phyloP scores from a whole-genome alignment of 2,888 invertebrate species.

The Noctua janthe region DNA sequence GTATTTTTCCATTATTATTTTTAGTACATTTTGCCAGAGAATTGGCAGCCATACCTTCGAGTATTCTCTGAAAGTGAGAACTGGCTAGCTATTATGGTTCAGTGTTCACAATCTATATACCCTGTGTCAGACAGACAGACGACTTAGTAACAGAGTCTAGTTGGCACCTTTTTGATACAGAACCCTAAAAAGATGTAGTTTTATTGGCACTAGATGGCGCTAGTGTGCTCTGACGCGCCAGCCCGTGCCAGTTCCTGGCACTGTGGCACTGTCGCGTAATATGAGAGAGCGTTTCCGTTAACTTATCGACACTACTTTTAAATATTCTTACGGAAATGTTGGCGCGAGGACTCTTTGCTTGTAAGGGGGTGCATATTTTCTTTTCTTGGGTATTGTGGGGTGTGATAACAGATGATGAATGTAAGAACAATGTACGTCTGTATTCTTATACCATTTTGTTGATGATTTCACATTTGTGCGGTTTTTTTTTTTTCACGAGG shows the following conservation, averaged over 20 bases:
- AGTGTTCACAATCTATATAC: not conserved
- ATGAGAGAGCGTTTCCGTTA: conserved; percentile 35
- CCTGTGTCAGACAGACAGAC: not conserved
- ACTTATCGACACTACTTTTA: conserved; percentile 42
- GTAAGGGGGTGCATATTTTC: conserved; percentile 3
- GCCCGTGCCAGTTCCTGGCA: conserved; percentile 35
- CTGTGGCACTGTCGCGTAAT: conserved; percentile 40
- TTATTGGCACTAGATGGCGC: conserved; percentile 52
- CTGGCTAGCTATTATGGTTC: no score
- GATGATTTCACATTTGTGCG: not conserved
- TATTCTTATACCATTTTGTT: not conserved
- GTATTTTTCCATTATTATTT: no score
- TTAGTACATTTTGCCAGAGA: no score
- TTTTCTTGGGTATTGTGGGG: not conserved
- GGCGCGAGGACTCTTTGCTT: not conserved
- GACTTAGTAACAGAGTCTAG: not conserved
- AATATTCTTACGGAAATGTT: conserved; percentile 30
- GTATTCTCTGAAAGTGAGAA: not conserved
- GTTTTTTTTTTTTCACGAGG: not conserved
- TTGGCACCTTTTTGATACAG: not conserved
- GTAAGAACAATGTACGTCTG: not conserved
- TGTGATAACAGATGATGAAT: conserved; percentile 3
- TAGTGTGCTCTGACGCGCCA: conserved; percentile 41
- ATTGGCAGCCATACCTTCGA: not conserved
- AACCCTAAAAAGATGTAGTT: conserved; percentile 41